Base-by-base conservation (phyloP, 1,140 invertebrate genomes). In the Cryptotermes secundus region DNA sequence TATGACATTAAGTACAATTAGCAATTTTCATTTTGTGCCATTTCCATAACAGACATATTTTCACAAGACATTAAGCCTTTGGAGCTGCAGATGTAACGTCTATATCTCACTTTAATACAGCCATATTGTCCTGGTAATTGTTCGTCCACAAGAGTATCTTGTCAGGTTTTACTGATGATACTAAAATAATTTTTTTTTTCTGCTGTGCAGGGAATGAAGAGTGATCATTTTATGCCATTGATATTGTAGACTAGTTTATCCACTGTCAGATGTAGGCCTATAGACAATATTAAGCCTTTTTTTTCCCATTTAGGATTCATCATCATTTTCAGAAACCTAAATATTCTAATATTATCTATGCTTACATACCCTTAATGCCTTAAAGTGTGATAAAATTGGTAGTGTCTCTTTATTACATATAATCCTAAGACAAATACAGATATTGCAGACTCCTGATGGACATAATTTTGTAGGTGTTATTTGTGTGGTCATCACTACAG, bases 231-330 rank as follows among this genome's bases (percentile, higher is more conserved):
- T 72, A 72, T n/a, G 59, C 59, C 59, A 72, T 31, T 72, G 59
- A 72, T 72, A 72, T n/a, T 72, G n/a, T 72, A 72, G 59, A 72
- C 10, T 72, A 72, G 1, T n/a, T 72, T n/a, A 72, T 31, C 59
- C 59, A n/a, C n/a, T 72, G 59, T 72, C 26, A 72, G 59, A 72
- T 72, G 59, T 72, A 72, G 59, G 59, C 59, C 59, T 72, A 72
- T 72, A 72, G 59, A 72, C 59, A 72, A 72, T 31, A 72, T 72
- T 72, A 72, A 59, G 53, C 53, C 53, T 59, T 59, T 59, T 59
- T 49, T 49, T 49, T 49, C 22, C 9, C 4, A 72, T 72, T 72
- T 72, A 31, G 59, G n/a, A n/a, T 3, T 26, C 3, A 31, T 72
- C 14, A 72, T 72, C 31, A 72, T 72, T n/a, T 72, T 31, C 59